Conservation (phyloP, 2,888 invertebrate species). For the Rutpela maculata region DNA sequence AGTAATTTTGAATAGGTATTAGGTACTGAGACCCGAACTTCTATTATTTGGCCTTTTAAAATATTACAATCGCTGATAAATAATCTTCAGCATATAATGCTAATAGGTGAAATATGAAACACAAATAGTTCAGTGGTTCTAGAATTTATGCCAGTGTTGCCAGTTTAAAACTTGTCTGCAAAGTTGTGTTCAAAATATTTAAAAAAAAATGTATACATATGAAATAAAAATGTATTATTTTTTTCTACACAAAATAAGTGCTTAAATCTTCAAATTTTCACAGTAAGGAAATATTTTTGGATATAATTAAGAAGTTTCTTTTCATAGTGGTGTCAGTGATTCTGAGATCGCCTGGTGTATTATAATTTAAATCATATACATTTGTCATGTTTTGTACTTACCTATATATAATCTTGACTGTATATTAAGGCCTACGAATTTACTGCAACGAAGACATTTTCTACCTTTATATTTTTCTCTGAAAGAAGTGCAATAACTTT, state of each 20-base stretch:
- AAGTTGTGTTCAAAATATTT: too few species aligned
- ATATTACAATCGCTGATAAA: too few species aligned
- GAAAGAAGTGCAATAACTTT: constrained; percentile 31
- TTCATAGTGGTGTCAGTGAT: not conserved
- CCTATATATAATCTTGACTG: constrained; percentile 25
- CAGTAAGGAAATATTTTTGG: not conserved
- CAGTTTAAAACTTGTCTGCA: too few species aligned
- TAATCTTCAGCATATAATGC: too few species aligned
- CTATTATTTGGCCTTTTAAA: too few species aligned
- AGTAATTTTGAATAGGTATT: too few species aligned
- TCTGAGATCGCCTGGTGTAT: not conserved
- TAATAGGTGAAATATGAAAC: too few species aligned
- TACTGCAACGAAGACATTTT: constrained; percentile 48
- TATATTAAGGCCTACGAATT: constrained; percentile 41
- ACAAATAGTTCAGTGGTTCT: too few species aligned
- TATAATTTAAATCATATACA: not conserved
- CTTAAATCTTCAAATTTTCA: not conserved
- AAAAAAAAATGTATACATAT: too few species aligned
- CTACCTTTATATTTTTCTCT: constrained; percentile 42
- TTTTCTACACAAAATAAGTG: not conserved
- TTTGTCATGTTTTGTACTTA: constrained; percentile 4
- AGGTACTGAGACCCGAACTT: too few species aligned
- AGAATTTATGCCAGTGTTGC: too few species aligned
- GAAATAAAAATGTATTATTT: not conserved
- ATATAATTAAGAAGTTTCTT: not conserved